Conservation (phyloP, 1,140 invertebrate genomes). For the Doryteuthis pealeii region DNA sequence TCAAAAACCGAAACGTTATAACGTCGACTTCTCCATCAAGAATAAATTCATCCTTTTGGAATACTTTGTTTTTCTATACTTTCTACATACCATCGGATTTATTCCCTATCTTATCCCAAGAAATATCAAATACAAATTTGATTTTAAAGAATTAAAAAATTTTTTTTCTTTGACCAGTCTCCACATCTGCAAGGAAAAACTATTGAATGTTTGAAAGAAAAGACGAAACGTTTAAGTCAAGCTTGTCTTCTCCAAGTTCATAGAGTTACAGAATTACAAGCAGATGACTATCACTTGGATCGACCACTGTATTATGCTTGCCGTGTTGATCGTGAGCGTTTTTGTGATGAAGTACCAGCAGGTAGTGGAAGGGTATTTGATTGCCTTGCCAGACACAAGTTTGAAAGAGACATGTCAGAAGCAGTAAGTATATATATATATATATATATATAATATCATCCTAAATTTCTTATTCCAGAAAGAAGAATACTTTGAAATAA, state of each 20-base stretch:
- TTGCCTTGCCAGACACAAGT: conserved; percentile 81
- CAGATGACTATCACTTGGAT: conserved; percentile 89
- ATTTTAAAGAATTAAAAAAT: too few species aligned
- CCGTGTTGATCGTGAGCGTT: conserved; percentile 75
- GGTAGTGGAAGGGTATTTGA: conserved; percentile 82
- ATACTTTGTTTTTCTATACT: too few species aligned
- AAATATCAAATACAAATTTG: too few species aligned
- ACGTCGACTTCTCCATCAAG: too few species aligned
- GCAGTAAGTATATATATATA: conserved; percentile 61
- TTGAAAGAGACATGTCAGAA: conserved; percentile 68
- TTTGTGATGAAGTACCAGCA: conserved; percentile 63
- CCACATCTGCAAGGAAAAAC: conserved; percentile 78
- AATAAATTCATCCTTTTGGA: too few species aligned
- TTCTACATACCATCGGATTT: too few species aligned
- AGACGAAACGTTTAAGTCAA: conserved; percentile 48
- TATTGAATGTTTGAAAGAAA: conserved; percentile 75
- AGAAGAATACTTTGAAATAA: too few species aligned
- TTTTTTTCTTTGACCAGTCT: conserved; percentile 29
- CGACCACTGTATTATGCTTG: conserved; percentile 88
- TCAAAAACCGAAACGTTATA: too few species aligned
- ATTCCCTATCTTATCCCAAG: too few species aligned
- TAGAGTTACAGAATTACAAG: conserved; percentile 83
- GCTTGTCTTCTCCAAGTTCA: conserved; percentile 79
- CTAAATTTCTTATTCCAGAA: too few species aligned
- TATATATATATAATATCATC: too few species aligned